These are phyloP conservation scores for Cylloceria caligata DNA, from an alignment of 2,888 invertebrate genomes.

Conservation along the genomic window DNA sequence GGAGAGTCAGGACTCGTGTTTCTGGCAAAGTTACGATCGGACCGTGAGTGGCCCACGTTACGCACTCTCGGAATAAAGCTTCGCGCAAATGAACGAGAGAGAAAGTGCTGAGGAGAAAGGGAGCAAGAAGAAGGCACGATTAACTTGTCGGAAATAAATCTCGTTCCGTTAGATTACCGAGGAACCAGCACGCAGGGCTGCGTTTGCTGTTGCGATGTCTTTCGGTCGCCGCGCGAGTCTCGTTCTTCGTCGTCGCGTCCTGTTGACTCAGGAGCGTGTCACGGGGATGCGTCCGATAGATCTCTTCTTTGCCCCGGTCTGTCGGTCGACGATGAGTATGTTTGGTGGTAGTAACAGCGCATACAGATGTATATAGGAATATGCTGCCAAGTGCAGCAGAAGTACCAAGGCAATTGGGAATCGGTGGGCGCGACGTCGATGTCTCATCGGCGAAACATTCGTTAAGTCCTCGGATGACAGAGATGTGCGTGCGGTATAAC, in stretches of 20 bases:
- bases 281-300: conserved; percentile 47
- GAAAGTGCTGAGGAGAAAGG: conserved; percentile 47
- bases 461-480: conserved; percentile 56
- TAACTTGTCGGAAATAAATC: conserved; percentile 74
- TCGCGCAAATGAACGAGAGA: conserved; percentile 19
- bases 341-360: background rate
- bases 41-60: background rate
- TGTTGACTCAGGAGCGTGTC: conserved; percentile 72
- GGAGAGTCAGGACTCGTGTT: conserved; percentile 7
- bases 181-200: conserved; percentile 38
- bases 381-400: background rate
- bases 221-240: conserved; percentile 12
- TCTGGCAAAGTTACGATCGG: conserved; percentile 48
- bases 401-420: conserved; percentile 49
- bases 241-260: conserved; percentile 62
- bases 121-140: conserved; percentile 66
- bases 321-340: background rate
- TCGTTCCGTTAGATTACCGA: conserved; percentile 74
- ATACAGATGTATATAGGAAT: background rate
- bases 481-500: conserved; percentile 41
- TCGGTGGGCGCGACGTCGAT: conserved; percentile 57
- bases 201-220: conserved; percentile 41
- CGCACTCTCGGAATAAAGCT: conserved; percentile 53
- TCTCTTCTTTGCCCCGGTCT: conserved; percentile 36
- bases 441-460: conserved; percentile 63